Base-by-base conservation (phyloP, 2,888 invertebrate species). In the Aphodius granarius region DNA sequence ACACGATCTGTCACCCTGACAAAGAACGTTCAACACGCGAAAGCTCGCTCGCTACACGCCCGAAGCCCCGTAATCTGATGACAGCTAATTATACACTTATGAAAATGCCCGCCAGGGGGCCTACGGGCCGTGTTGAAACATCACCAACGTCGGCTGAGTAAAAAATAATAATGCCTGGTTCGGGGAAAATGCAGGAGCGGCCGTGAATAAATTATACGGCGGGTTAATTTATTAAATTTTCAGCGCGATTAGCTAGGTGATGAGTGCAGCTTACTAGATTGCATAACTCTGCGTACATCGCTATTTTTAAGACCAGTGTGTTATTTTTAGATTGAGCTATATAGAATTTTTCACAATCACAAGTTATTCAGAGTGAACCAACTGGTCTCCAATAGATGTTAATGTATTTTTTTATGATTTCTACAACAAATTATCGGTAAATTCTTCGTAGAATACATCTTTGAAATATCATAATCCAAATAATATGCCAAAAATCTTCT, bases 21-120 rank as follows among this genome's bases (percentile, higher is more conserved):
- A 21, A 66, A 66, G 66, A 66, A 66, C 20, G 66, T 17, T 66
- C 66, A 66, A 21, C 66, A 66, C 66, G 66, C 66, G 66, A 66
- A 66, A 19, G 19, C 21, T 21, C 62, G 62, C 64, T 21, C 17
- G 23, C 64, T 68, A 64, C 63, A 63, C 68, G 64, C 19, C 74
- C 76, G 66, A 68, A 20, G 75, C 76, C 73, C 77, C 77, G 77
- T 73, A 77, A 77, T 74, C 75, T 74, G 77, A 77, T 78, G 65
- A 66, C 66, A 66, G 65, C 66, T 66, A 75, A 78, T 79, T 79
- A 79, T 75, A 78, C 79, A 76, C 76, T 79, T 76, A 78, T 78
- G 79, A 79, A 72, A 75, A 73, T 74, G 70, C 21, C 66, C 20
- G 66, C 21, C 68, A 43, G 43, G 43, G 43, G 23, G 43, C 9